Evolutionary conservation across 2,888 invertebrate species (phyloP).

Genomic region (Ganaspis brasiliensis): DNA sequence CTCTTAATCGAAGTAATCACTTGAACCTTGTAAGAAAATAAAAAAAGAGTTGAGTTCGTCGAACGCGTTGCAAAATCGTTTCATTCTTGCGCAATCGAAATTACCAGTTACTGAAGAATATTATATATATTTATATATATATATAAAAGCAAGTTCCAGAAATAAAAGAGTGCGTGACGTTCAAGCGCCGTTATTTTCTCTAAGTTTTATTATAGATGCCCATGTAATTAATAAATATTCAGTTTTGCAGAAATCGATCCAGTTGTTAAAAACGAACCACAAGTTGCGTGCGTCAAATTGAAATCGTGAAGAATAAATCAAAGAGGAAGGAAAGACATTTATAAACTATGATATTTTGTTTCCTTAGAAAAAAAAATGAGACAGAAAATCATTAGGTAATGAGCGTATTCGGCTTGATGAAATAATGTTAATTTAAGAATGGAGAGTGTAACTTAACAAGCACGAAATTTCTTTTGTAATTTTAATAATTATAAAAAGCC

Average conservation of each 20-base stretch:
- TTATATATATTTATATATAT: not conserved
- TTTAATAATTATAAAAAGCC: conserved; percentile 12
- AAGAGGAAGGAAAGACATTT: conserved; percentile 39
- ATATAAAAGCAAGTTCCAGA: conserved; percentile 33
- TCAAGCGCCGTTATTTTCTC: conserved; percentile 39
- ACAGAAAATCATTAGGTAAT: conserved; percentile 7
- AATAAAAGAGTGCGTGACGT: conserved; percentile 29
- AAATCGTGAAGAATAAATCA: conserved; percentile 11
- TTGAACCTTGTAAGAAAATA: conserved; percentile 13
- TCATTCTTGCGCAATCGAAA: conserved; percentile 22
- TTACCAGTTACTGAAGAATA: not conserved
- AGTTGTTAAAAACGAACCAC: conserved; percentile 1
- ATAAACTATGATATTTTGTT: conserved; percentile 11
- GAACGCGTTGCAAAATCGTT: conserved; percentile 42
- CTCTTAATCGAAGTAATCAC: conserved; percentile 14
- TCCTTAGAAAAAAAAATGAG: not conserved
- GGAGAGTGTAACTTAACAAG: conserved; percentile 26
- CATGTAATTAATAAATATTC: not conserved
- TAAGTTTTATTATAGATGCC: not conserved
- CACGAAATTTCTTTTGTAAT: conserved; percentile 11
- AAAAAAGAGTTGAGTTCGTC: conserved; percentile 21
- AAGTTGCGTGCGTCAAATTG: conserved; percentile 25
- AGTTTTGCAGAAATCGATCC: conserved; percentile 1
- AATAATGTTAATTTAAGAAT: conserved; percentile 32
- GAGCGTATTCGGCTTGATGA: conserved; percentile 8